These are phyloP conservation scores for Autographa pulchrina DNA, from an alignment of 2,888 invertebrate species.

Conservation along the genomic window DNA sequence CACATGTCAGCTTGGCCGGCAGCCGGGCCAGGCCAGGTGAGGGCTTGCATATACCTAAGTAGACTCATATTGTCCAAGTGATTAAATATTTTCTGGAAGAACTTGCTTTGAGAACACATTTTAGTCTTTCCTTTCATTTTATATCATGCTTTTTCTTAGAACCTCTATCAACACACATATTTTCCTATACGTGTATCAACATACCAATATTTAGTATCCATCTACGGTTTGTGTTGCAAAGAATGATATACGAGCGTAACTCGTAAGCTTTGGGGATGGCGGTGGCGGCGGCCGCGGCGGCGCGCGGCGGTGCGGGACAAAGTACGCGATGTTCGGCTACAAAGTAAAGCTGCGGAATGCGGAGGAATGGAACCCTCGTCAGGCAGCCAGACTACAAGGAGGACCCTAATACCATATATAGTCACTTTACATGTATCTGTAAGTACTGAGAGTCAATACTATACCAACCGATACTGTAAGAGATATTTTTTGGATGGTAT, in stretches of 20 bases:
- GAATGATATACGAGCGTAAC: not conserved
- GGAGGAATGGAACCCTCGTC: constrained; percentile 5
- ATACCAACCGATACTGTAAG: too few relatives aligned
- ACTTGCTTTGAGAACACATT: too few relatives aligned
- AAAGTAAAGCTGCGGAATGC: not conserved
- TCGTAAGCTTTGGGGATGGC: not conserved
- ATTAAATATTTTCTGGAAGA: not conserved
- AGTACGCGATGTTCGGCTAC: not conserved
- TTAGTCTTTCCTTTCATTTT: too few relatives aligned
- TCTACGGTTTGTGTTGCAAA: not conserved
- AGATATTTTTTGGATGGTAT: too few relatives aligned
- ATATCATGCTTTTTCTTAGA: too few relatives aligned
- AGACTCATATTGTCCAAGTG: not conserved
- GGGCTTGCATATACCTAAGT: not conserved
- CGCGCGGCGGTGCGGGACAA: not conserved
- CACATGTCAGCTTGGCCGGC: constrained; percentile 2
- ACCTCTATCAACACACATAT: too few relatives aligned
- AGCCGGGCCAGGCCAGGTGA: not conserved
- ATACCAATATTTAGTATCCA: not conserved
- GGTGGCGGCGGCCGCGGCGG: not conserved
- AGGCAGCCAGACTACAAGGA: not conserved
- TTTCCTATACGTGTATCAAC: too few relatives aligned
- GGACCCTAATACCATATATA: not conserved
- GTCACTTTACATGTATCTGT: not conserved
- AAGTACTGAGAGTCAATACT: too few relatives aligned